Percentiles rank a stretch among this genome's conserved stretches.
phyloP scores from a whole-genome alignment of 2,888 invertebrate species.

The Mythimna vitellina region DNA sequence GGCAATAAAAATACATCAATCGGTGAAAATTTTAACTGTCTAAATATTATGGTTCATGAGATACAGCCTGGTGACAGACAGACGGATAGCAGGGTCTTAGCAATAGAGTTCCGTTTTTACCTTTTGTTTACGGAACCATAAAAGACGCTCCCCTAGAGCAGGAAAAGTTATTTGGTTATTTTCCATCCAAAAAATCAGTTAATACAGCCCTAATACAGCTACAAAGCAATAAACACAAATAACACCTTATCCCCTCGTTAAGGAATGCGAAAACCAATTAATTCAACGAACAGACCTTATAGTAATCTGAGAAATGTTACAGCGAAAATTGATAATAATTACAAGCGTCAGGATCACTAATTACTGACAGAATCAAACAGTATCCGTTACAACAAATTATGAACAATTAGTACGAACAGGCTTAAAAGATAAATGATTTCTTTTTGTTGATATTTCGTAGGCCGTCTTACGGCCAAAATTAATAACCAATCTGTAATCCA shows the following conservation, averaged over 20 bases:
- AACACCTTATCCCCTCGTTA: not conserved
- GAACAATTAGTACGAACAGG: not conserved
- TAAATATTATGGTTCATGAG: too few species aligned
- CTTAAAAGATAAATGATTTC: not conserved
- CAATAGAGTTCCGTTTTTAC: too few species aligned
- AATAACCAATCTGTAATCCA: too few species aligned
- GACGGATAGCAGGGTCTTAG: too few species aligned
- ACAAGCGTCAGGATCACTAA: constrained; percentile 22
- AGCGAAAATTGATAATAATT: constrained; percentile 18
- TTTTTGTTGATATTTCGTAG: not conserved
- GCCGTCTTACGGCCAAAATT: too few species aligned
- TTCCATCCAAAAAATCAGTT: not conserved
- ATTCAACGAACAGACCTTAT: constrained; percentile 12
- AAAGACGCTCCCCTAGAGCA: too few species aligned
- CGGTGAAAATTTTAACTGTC: too few species aligned
- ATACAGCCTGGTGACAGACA: too few species aligned
- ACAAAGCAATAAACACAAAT: constrained; percentile 16
- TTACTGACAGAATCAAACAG: constrained; percentile 19
- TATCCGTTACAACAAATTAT: constrained; percentile 16
- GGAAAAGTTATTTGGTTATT: too few species aligned
- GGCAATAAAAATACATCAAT: too few species aligned
- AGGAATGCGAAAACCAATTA: constrained; percentile 29
- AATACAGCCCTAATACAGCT: not conserved
- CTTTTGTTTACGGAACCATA: too few species aligned
- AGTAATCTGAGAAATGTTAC: constrained; percentile 21